These are phyloP conservation scores for Carassius gibelio DNA, from an alignment of 2,113 vertebrate species.

Conservation along the genomic window DNA sequence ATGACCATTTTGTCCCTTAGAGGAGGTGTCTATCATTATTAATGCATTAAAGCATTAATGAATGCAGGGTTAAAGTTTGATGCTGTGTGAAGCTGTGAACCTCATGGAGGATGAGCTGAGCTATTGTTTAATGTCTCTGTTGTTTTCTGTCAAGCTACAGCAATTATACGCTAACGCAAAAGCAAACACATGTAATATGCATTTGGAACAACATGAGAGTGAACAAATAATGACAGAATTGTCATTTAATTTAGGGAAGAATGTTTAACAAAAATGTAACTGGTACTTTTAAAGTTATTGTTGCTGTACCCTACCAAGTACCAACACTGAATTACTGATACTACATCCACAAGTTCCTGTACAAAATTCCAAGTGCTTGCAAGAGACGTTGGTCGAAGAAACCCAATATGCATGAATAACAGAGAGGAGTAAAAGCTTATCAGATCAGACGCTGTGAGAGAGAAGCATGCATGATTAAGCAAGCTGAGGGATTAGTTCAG, in stretches of 20 bases:
- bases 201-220: background rate
- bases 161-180: background rate
- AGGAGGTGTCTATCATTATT: background rate
- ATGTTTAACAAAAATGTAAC: background rate
- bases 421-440: background rate
- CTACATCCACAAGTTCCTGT: background rate
- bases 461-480: background rate
- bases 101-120: background rate
- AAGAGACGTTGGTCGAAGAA: background rate
- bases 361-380: background rate
- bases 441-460: background rate
- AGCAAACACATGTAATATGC: background rate
- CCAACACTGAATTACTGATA: background rate
- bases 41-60: background rate
- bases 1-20: background rate
- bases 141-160: background rate
- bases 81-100: background rate
- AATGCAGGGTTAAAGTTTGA: background rate
- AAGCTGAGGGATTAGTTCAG: background rate
- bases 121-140: background rate
- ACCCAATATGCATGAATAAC: background rate
- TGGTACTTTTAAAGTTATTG: background rate
- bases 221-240: background rate
- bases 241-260: background rate
- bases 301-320: background rate